Evolutionary conservation across 2,797 vertebrate genomes (phyloP), one percentile per base, ranked within the genome.

Genomic region (Clarias pachynema): DNA sequence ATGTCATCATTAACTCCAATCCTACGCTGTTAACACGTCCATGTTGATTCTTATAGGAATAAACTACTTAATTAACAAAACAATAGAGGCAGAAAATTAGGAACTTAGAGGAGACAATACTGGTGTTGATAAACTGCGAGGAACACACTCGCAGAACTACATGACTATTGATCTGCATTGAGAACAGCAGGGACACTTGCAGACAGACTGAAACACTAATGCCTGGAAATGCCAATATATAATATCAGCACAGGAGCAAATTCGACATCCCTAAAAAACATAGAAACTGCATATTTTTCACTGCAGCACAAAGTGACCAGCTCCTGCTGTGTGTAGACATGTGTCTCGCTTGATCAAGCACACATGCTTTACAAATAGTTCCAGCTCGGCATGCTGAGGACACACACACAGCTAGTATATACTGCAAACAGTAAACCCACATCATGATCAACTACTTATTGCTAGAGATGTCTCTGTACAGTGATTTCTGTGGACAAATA

Each of bases 81-180:
- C 59, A 79, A 87, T 26, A 59, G 60, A 68, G 37, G 31, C 80
- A 84, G 70, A 74, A 88, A 82, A 86, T 65, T 34, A 73, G 73
- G 73, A 83, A 82, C 65, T 31, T 7, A 3, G 34, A 62, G 65
- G 20, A 62, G 31, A 57, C 49, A 40, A 29, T 60, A 83, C 56
- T 4, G 62, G 83, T 88, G 59, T 56, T 44, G 81, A 56, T 10
- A 29, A n/a, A 16, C 56, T 79, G 29, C 74, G 37, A 60, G 15
- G 16, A 34, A 18, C 20, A 59, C 74, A 34, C 26, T 10, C 5
- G 6, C 53, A 34, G 29, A 59, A 37, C 53, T 34, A 15, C 29
- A 31, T 16, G 82, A 57, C n/a, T 65, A 80, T 16, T 86, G 79
- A 79, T 34, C 56, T n/a, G 75, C n/a, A 60, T 14, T 24, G 0